These are phyloP conservation scores for Limnephilus auricula DNA, from an alignment of 2,888 invertebrate genomes.

Conservation along the genomic window DNA sequence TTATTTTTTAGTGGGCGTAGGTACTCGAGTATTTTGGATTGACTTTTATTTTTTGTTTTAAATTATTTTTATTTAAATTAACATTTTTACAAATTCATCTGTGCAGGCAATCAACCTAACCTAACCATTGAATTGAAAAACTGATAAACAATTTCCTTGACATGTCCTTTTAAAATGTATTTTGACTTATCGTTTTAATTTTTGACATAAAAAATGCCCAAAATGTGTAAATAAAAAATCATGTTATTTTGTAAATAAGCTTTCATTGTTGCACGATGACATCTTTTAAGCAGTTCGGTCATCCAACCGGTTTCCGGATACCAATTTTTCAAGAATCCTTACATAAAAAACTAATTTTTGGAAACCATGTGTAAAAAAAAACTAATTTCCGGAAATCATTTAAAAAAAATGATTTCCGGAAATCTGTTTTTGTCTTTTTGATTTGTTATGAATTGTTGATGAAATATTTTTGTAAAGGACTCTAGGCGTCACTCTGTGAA, in stretches of 20 bases:
- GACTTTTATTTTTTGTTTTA: neutral
- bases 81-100: too few species aligned
- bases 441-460: neutral
- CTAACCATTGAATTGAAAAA: too few species aligned
- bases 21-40: neutral
- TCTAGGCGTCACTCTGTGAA: neutral
- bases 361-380: neutral
- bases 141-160: too few species aligned
- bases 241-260: neutral
- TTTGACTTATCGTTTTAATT: neutral
- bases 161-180: neutral
- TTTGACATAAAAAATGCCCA: neutral
- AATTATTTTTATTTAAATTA: too few species aligned
- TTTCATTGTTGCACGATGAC: neutral
- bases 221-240: neutral
- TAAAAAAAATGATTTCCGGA: neutral
- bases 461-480: neutral
- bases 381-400: neutral
- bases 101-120: too few species aligned
- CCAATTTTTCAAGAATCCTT: neutral
- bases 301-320: neutral
- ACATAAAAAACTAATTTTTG: neutral
- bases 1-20: neutral
- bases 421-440: neutral
- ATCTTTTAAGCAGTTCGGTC: neutral